Evolutionary conservation across 1,140 invertebrate genomes (phyloP).

Genomic region (Neodiprion virginianus): DNA sequence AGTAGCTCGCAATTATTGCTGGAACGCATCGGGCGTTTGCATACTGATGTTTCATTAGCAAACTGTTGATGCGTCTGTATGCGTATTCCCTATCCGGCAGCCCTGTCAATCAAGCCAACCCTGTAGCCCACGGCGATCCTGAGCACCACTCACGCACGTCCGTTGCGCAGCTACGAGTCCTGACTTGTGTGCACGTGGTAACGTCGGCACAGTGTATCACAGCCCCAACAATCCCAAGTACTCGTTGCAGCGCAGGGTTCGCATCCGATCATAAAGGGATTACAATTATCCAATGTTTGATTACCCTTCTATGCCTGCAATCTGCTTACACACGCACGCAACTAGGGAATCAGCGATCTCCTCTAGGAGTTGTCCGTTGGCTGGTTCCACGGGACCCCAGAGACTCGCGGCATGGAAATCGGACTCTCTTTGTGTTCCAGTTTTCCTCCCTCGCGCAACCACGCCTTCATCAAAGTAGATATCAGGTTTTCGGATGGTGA

Average conservation of each 20-base stretch:
- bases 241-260: constrained; percentile 7
- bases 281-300: constrained; percentile 57
- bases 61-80: constrained; percentile 43
- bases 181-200: constrained; percentile 15
- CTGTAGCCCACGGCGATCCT: constrained; percentile 31
- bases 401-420: neutral
- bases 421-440: neutral
- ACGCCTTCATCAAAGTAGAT: neutral
- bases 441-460: neutral
- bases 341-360: constrained; percentile 25
- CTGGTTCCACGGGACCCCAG: constrained; percentile 19
- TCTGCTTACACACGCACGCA: constrained; percentile 33
- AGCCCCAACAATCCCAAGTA: neutral
- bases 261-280: constrained; percentile 32
- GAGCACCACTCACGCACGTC: constrained; percentile 29
- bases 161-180: constrained; percentile 31
- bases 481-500: neutral
- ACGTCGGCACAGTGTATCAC: neutral
- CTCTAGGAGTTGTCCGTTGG: constrained; percentile 16
- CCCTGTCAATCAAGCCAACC: constrained; percentile 56
- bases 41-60: constrained; percentile 61
- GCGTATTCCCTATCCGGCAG: constrained; percentile 27
- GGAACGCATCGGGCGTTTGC: constrained; percentile 40
- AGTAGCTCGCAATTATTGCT: neutral
- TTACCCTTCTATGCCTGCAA: constrained; percentile 43